phyloP scores from a whole-genome alignment of 2,888 invertebrate species.

The Hetaerina titia region DNA sequence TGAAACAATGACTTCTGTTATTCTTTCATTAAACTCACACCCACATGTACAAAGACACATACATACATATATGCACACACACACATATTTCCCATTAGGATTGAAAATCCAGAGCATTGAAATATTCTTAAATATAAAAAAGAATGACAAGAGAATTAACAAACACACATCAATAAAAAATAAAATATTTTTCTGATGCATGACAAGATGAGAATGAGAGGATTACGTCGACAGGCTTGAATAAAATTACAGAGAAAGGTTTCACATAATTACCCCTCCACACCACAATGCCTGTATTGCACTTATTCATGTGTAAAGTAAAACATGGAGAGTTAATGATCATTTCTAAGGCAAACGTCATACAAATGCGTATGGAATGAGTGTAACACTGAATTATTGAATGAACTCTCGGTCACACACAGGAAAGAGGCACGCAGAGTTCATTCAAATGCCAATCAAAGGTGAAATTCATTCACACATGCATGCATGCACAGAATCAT shows the following conservation, averaged over 20 bases:
- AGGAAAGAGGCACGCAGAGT: neutral
- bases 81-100: neutral
- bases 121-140: conserved; percentile 6
- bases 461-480: neutral
- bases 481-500: neutral
- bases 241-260: neutral
- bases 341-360: conserved; percentile 23
- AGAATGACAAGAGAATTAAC: neutral
- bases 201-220: neutral
- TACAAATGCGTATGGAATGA: conserved; percentile 61
- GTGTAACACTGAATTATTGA: conserved; percentile 17
- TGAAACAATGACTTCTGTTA: neutral
- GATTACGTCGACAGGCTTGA: neutral
- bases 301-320: neutral
- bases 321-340: neutral
- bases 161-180: neutral
- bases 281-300: conserved; percentile 12
- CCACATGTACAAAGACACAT: neutral
- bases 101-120: neutral
- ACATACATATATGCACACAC: too few species aligned
- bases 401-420: conserved; percentile 36
- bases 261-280: neutral
- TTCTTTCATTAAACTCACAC: neutral
- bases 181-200: neutral
- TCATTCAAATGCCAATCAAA: neutral